A percentile compares a stretch with the other conserved stretches of the same genome.
Conservation (phyloP, 1,140 invertebrate genomes). For the Drosophila tropicalis region DNA sequence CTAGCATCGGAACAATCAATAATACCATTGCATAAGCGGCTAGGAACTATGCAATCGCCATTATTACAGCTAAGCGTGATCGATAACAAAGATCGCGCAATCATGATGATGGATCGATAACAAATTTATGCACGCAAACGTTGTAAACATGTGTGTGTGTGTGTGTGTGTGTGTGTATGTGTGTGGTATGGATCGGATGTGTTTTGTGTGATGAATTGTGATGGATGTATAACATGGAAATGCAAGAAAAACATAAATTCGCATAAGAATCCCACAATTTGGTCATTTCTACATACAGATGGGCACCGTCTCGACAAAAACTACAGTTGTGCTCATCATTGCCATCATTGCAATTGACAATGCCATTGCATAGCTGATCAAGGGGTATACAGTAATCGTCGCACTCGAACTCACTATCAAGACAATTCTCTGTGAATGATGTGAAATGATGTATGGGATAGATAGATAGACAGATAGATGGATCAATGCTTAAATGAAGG, state of each 20-base stretch:
- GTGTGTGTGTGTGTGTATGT: conserved; percentile 25
- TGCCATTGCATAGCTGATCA: conserved; percentile 89
- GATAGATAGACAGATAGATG: background rate
- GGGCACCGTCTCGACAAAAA: conserved; percentile 72
- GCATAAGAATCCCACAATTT: background rate
- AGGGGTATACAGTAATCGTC: conserved; percentile 88
- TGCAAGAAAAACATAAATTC: conserved; percentile 28
- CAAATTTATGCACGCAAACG: background rate
- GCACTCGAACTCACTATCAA: conserved; percentile 84
- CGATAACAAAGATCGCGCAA: conserved; percentile 15
- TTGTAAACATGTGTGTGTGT: conserved; percentile 19
- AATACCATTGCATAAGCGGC: conserved; percentile 87
- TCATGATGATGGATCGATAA: conserved; percentile 36
- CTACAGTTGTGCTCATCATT: conserved; percentile 89
- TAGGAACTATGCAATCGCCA: conserved; percentile 83
- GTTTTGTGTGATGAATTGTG: conserved; percentile 38
- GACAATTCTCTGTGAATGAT: conserved; percentile 75
- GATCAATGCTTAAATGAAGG: background rate
- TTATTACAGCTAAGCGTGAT: conserved; percentile 68
- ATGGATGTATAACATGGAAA: conserved; percentile 35
- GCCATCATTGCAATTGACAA: conserved; percentile 88
- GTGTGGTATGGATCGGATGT: conserved; percentile 18
- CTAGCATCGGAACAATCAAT: conserved; percentile 89
- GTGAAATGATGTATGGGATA: background rate
- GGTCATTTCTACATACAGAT: conserved; percentile 72